A percentile compares a stretch with the other conserved stretches of the same genome.
phyloP scores from a whole-genome alignment of 2,888 invertebrate species.

The Podotricha telesiphe region DNA sequence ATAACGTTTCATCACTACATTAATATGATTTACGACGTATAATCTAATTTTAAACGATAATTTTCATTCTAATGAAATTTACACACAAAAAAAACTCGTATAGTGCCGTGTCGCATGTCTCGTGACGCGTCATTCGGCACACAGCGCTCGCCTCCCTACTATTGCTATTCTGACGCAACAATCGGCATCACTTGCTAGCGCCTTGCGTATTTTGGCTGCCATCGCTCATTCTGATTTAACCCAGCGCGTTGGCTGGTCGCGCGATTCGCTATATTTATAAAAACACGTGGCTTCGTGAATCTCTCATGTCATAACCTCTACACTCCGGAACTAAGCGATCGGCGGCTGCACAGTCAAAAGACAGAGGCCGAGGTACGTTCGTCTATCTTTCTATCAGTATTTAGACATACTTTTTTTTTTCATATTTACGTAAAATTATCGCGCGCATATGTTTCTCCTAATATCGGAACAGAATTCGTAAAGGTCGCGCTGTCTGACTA shows the following conservation, averaged over 20 bases:
- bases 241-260: constrained; percentile 61
- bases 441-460: not conserved
- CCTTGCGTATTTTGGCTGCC: constrained; percentile 44
- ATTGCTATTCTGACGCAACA: constrained; percentile 60
- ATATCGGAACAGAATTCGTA: not conserved
- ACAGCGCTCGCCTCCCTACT: constrained; percentile 34
- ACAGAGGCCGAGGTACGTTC: constrained; percentile 47
- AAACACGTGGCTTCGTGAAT: constrained; percentile 72
- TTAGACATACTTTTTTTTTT: too few species aligned
- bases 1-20: not conserved
- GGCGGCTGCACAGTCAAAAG: constrained; percentile 18
- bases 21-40: not conserved
- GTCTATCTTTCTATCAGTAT: constrained; percentile 24
- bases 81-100: not conserved
- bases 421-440: not conserved
- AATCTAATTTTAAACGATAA: constrained; percentile 7
- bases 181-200: constrained; percentile 55
- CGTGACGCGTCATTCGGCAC: constrained; percentile 29
- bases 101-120: constrained; percentile 19
- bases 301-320: constrained; percentile 57
- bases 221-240: constrained; percentile 70
- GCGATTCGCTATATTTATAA: constrained; percentile 58
- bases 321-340: constrained; percentile 35
- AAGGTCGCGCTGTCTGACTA: not conserved
- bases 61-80: not conserved